Evolutionary conservation across 2,113 vertebrate genomes (phyloP).

Genomic region (Hydrolagus affinis): DNA sequence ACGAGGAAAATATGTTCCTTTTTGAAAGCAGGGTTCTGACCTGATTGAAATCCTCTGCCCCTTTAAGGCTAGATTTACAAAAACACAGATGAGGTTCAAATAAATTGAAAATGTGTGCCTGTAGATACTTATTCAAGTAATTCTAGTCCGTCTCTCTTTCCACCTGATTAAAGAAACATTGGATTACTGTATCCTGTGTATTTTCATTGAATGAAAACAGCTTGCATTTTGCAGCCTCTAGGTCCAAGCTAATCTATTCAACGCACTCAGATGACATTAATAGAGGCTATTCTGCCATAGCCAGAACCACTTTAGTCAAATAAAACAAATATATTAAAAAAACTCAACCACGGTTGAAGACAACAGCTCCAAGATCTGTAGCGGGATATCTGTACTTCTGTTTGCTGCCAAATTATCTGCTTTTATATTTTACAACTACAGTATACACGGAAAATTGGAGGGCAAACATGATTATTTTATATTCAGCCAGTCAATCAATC

Average conservation of each 20-base stretch:
- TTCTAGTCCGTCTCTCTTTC: not conserved
- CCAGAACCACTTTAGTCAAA: not conserved
- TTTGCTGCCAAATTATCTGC: not conserved
- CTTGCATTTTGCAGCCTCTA: not conserved
- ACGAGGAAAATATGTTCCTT: not conserved
- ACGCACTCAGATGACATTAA: not conserved
- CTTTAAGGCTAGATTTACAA: constrained; percentile 16
- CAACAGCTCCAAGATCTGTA: not conserved
- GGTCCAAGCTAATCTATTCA: not conserved
- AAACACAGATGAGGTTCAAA: constrained; percentile 3
- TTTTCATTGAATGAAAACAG: constrained; percentile 4
- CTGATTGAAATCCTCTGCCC: not conserved
- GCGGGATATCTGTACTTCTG: not conserved
- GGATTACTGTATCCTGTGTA: constrained; percentile 9
- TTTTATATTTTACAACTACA: not conserved
- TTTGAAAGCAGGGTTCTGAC: not conserved
- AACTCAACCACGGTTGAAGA: not conserved
- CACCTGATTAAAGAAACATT: constrained; percentile 7
- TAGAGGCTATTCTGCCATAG: constrained; percentile 6
- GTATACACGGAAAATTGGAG: not conserved
- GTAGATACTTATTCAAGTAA: not conserved
- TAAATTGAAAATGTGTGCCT: constrained; percentile 15
- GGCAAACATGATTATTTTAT: not conserved
- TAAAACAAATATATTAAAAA: not conserved
- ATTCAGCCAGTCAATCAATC: not conserved